A percentile compares a stretch with the other conserved stretches of the same genome.
Evolutionary conservation across 2,888 invertebrate genomes (phyloP).

Genomic region (Muschampia plurimacula): DNA sequence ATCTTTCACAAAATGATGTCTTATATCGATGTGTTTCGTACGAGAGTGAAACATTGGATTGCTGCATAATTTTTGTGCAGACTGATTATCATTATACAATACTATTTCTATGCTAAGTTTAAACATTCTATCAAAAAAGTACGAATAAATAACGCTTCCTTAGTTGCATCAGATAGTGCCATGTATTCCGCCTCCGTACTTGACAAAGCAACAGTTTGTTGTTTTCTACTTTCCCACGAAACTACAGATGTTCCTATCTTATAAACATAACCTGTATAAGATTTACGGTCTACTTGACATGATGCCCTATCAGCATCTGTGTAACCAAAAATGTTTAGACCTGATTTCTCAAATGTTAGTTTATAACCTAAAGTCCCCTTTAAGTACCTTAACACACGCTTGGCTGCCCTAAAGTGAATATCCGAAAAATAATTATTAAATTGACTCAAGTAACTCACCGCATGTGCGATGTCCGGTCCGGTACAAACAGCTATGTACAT

Average conservation of each 20-base stretch:
- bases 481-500: conserved; percentile 39
- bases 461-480: conserved; percentile 36
- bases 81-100: conserved; percentile 17
- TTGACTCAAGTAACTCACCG: conserved; percentile 35
- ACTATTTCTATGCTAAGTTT: not conserved
- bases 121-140: not conserved
- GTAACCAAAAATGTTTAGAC: conserved; percentile 24
- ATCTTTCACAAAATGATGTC: conserved; percentile 1
- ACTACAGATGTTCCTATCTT: conserved; percentile 31
- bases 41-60: not conserved
- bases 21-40: not conserved
- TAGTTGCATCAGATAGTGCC: not conserved
- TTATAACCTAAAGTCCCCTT: conserved; percentile 37
- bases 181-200: not conserved
- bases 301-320: conserved; percentile 45
- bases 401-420: conserved; percentile 40
- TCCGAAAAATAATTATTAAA: conserved; percentile 24
- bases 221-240: not conserved
- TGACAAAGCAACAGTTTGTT: not conserved
- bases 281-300: conserved; percentile 41
- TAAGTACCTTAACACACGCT: conserved; percentile 44
- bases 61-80: conserved; percentile 2
- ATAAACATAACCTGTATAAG: conserved; percentile 45
- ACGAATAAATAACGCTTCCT: not conserved
- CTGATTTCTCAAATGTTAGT: conserved; percentile 29